Percentiles rank a stretch among this genome's conserved stretches.
phyloP scores from a whole-genome alignment of 1,140 invertebrate genomes.

The Zelostemma sp. region DNA sequence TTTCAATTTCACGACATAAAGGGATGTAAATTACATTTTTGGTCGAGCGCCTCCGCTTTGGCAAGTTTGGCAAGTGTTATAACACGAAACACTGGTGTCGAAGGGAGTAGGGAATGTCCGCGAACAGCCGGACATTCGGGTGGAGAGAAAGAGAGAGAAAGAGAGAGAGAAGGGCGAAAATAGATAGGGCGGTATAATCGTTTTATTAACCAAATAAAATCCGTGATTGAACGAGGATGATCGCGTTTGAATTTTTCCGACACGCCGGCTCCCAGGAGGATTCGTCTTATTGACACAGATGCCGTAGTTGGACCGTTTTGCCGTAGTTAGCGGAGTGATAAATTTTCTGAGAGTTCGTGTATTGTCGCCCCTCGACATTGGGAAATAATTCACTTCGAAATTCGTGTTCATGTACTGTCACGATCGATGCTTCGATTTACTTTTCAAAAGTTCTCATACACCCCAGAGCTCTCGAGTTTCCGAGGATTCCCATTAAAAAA shows the following conservation, averaged over 20 bases:
- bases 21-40: constrained; percentile 72
- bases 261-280: constrained; percentile 51
- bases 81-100: no score
- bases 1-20: constrained; percentile 70
- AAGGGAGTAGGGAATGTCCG: constrained; percentile 33
- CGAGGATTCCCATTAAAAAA: no score
- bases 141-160: no score
- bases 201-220: constrained; percentile 71
- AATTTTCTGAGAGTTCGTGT: constrained; percentile 32
- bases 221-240: constrained; percentile 65
- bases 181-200: constrained; percentile 58
- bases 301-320: constrained; percentile 58
- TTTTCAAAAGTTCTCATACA: no score
- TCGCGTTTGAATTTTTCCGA: constrained; percentile 51
- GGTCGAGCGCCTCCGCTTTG: constrained; percentile 59
- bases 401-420: no score
- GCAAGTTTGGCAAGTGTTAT: constrained; percentile 30
- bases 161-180: constrained; percentile 33
- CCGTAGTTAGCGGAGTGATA: constrained; percentile 44
- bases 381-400: no score
- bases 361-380: constrained; percentile 2
- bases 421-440: no score
- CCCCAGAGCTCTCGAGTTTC: no score
- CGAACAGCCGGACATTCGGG: constrained; percentile 18
- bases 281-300: constrained; percentile 69